Evolutionary conservation across 2,797 vertebrate species (phyloP).

Genomic region (Phalanger gymnotis): DNA sequence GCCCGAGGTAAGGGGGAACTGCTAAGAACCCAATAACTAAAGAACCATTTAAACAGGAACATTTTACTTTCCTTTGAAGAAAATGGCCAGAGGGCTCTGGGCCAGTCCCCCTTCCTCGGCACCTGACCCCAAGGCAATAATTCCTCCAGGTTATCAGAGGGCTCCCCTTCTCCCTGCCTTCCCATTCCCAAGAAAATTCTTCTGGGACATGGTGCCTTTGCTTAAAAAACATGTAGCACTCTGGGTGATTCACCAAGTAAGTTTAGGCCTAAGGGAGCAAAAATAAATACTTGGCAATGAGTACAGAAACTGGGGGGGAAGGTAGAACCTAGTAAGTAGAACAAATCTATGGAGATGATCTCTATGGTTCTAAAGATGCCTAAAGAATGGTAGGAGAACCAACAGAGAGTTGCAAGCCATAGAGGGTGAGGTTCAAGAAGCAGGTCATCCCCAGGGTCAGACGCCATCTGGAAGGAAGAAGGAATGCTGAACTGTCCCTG

Average conservation of each 20-base stretch:
- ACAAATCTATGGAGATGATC: background rate
- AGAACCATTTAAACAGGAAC: background rate
- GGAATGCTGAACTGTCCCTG: too few species aligned
- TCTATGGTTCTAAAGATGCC: background rate
- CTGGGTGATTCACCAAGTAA: background rate
- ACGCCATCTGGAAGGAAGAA: background rate
- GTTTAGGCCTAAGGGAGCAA: background rate
- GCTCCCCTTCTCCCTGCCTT: too few species aligned
- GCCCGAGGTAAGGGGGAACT: accelerated
- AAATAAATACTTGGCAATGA: background rate
- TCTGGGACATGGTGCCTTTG: background rate
- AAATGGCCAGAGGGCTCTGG: background rate
- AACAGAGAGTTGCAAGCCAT: background rate
- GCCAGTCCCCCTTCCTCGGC: background rate
- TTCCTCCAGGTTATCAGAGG: background rate
- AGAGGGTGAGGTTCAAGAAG: background rate
- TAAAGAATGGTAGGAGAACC: background rate
- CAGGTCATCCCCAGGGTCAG: background rate
- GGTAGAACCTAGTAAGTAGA: background rate
- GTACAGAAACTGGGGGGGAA: background rate
- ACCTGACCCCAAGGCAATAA: background rate
- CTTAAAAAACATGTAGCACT: too few species aligned
- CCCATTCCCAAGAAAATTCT: background rate
- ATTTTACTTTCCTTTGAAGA: background rate
- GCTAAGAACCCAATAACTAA: background rate